These are phyloP conservation scores for Poecile atricapillus DNA, from an alignment of 2,113 vertebrate genomes.

Conservation along the genomic window DNA sequence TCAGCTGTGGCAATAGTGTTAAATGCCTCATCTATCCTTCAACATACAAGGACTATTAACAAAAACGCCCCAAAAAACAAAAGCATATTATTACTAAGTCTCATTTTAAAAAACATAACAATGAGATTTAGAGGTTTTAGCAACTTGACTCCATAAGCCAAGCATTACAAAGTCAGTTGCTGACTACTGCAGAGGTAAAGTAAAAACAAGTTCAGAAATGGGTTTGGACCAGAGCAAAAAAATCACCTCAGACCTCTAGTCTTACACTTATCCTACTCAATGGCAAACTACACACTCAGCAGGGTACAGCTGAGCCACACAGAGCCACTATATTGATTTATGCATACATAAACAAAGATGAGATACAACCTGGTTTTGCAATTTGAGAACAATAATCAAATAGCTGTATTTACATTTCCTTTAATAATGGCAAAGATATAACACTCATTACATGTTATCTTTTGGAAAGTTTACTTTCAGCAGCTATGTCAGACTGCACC, in stretches of 20 bases:
- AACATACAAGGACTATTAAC: background rate
- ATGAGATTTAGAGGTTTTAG: background rate
- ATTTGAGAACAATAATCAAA: background rate
- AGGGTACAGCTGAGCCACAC: background rate
- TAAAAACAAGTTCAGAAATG: background rate
- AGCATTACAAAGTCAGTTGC: background rate
- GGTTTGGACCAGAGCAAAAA: background rate
- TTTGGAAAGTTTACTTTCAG: background rate
- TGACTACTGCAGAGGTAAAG: background rate
- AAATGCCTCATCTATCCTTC: background rate
- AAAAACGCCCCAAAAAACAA: background rate
- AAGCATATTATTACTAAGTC: background rate
- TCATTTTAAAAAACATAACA: background rate
- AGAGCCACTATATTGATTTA: background rate
- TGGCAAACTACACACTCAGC: background rate
- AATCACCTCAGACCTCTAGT: background rate
- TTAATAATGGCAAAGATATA: background rate
- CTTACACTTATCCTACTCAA: background rate
- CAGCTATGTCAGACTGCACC: background rate
- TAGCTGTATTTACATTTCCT: background rate
- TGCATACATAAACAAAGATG: background rate
- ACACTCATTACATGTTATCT: background rate
- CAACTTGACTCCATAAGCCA: background rate
- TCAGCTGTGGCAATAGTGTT: background rate
- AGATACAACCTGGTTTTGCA: background rate